Evolutionary conservation across 2,113 vertebrate species (phyloP), one percentile per base, ranked within the genome.

Genomic region (Cinclus mexicanus): DNA sequence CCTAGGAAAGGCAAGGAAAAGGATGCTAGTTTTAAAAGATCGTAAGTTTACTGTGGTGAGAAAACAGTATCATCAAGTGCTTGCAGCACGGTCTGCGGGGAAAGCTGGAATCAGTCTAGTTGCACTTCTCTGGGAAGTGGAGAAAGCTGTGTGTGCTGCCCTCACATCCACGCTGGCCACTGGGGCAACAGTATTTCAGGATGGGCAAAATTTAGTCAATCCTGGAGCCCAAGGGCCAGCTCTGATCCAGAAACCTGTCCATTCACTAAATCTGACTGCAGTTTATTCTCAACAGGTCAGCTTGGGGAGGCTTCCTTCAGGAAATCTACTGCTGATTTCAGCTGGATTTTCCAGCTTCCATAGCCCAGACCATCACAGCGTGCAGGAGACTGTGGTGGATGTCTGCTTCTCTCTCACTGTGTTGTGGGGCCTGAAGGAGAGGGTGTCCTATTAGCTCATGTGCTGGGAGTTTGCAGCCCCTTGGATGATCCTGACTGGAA

Each of bases 401-500:
- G 70, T n/a, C 71, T 77, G 33, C 61, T 59, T 17, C 63, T 70
- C 47, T 46, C 67, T 81, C 65, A 10, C 68, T 20, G 44, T 28
- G n/a, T 57, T 79, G 33, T 12, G 7, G 76, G 68, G 55, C 49
- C 53, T 70, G 78, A 75, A 89, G 96, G 64, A 85, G 72, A 60
- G 55, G 42, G 39, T 52, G 14, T 65, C 72, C 49, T 90, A 23
- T 67, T 42, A 52, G 55, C 91, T 80, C 59, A 25, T 31, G 35
- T 10, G 76, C 50, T 33, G 49, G 12, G 74, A 93, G 91, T 25
- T 67, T 60, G 75, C 57, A 60, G 49, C 80, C 71, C 83, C 76
- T 47, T 41, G 67, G 79, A 87, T 84, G 83, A 79, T 87, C 52
- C 93, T 94, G 75, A 17, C 64, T 91, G 78, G 87, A 94, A 96